Evolutionary conservation across 2,113 vertebrate species (phyloP).

Genomic region (Oophaga pumilio): DNA sequence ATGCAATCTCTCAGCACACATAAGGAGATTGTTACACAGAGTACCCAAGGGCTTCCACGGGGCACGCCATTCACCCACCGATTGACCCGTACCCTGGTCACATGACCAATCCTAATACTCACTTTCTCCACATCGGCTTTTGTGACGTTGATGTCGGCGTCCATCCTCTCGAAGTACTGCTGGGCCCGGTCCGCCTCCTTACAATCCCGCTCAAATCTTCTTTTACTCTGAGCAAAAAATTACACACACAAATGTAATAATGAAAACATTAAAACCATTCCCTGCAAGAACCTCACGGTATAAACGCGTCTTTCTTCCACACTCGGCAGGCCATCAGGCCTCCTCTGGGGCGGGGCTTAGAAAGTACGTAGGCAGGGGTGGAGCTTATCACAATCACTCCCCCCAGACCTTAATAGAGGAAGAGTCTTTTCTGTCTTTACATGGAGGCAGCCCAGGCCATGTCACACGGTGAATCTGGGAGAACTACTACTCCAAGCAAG

Average conservation of each 20-base stretch:
- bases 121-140: slow-evolving; percentile 99
- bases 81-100: neutral
- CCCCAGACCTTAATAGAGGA: no score
- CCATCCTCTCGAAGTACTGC: slow-evolving; percentile 97
- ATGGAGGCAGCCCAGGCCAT: no score
- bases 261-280: neutral
- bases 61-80: neutral
- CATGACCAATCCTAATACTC: slow-evolving; percentile 6
- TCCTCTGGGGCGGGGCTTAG: neutral
- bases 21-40: no score
- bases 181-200: slow-evolving; percentile 94
- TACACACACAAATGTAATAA: neutral
- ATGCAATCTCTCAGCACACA: no score
- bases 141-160: slow-evolving; percentile 96
- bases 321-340: neutral
- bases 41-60: no score
- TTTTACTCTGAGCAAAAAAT: slow-evolving; percentile 77
- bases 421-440: no score
- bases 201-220: slow-evolving; percentile 91
- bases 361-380: neutral
- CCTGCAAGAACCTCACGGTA: no score
- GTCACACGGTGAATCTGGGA: no score
- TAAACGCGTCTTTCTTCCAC: no score
- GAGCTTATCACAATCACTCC: no score
- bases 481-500: no score